Evolutionary conservation across 2,888 invertebrate species (phyloP).

Genomic region (Serrognathus titanus): DNA sequence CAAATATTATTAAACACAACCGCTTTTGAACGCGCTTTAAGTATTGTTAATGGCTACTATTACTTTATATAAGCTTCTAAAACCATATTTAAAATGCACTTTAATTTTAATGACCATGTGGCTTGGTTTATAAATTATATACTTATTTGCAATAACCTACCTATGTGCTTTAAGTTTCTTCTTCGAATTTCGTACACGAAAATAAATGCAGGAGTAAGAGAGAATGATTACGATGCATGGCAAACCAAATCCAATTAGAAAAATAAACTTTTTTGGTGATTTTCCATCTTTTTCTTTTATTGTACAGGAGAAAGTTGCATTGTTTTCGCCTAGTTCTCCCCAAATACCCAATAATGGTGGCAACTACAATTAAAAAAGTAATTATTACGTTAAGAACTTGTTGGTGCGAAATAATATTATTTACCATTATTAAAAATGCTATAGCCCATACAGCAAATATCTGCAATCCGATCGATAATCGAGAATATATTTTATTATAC

Average conservation of each 20-base stretch:
- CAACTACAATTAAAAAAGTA: constrained; percentile 49
- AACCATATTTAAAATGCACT: too few relatives aligned
- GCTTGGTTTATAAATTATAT: too few relatives aligned
- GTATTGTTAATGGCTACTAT: too few relatives aligned
- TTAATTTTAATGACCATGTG: too few relatives aligned
- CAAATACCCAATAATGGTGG: constrained; percentile 78
- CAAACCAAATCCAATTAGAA: constrained; percentile 76
- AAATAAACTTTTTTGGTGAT: constrained; percentile 82
- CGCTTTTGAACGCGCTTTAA: too few relatives aligned
- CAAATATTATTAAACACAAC: neutral
- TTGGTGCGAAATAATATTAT: constrained; percentile 29
- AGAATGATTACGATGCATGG: constrained; percentile 82
- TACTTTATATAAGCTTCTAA: too few relatives aligned
- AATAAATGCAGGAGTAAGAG: constrained; percentile 83
- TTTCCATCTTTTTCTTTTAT: constrained; percentile 72
- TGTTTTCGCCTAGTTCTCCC: constrained; percentile 80
- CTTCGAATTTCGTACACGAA: constrained; percentile 71
- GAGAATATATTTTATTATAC: constrained; percentile 76
- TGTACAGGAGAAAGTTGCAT: constrained; percentile 83
- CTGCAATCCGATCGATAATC: constrained; percentile 71
- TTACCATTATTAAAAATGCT: constrained; percentile 69
- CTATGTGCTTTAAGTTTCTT: constrained; percentile 69
- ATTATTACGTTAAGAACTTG: neutral
- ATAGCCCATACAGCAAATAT: constrained; percentile 76
- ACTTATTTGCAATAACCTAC: constrained; percentile 46